These are phyloP conservation scores for Sympetrum striolatum DNA, from an alignment of 2,888 invertebrate species.

Conservation along the genomic window DNA sequence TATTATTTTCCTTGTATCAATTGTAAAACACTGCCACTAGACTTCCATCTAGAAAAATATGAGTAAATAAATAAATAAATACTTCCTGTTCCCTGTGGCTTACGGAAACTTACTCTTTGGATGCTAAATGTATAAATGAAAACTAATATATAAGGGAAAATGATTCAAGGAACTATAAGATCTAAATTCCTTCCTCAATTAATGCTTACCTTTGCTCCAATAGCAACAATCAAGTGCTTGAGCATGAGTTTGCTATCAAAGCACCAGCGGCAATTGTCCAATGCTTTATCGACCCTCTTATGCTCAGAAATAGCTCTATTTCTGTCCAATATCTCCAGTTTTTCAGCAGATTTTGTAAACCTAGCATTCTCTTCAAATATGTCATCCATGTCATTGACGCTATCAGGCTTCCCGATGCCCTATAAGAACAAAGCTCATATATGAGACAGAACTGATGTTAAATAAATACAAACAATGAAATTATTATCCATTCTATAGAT, in stretches of 20 bases:
- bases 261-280: constrained; percentile 85
- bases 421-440: not conserved
- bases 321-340: constrained; percentile 68
- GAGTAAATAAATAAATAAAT: no score
- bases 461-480: not conserved
- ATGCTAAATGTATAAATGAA: no score
- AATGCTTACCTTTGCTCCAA: constrained; percentile 71
- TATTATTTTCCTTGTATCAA: no score
- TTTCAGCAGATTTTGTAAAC: constrained; percentile 67
- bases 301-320: constrained; percentile 77
- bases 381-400: constrained; percentile 77
- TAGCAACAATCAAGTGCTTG: constrained; percentile 84
- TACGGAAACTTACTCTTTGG: no score
- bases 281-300: constrained; percentile 68
- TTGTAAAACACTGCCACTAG: no score
- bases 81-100: no score
- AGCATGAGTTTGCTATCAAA: constrained; percentile 79
- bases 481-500: not conserved
- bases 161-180: no score
- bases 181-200: no score
- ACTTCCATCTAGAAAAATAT: no score
- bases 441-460: not conserved
- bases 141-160: no score
- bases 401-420: constrained; percentile 48
- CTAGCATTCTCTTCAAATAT: constrained; percentile 82